These are phyloP conservation scores for Epicauta chinensis DNA, from an alignment of 1,140 invertebrate species.

Conservation along the genomic window DNA sequence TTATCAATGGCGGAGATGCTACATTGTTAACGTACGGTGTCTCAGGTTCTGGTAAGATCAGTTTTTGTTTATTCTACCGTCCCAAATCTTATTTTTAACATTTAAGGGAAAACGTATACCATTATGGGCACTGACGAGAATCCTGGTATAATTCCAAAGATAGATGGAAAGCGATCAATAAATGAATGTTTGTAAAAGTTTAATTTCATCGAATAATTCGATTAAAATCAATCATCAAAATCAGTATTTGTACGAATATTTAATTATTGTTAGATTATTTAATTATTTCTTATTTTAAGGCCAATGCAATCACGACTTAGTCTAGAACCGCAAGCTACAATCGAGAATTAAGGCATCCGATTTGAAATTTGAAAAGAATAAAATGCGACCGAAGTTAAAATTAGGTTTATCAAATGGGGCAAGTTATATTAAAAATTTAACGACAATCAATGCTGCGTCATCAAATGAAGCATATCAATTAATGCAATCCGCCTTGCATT, in stretches of 20 bases:
- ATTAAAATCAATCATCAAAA: neutral
- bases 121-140: conserved; percentile 65
- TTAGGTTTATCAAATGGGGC: conserved; percentile 59
- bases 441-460: conserved; percentile 64
- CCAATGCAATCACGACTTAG: conserved; percentile 47
- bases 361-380: conserved; percentile 41
- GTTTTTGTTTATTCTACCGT: too few species aligned
- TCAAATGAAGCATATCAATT: conserved; percentile 75
- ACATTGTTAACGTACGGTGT: conserved; percentile 83
- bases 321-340: conserved; percentile 37
- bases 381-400: conserved; percentile 47
- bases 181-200: conserved; percentile 40
- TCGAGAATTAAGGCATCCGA: conserved; percentile 32
- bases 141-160: conserved; percentile 74
- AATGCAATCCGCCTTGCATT: conserved; percentile 70
- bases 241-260: neutral
- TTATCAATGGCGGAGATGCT: conserved; percentile 65
- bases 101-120: conserved; percentile 80
- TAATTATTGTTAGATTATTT: neutral
- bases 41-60: conserved; percentile 45
- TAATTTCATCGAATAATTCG: conserved; percentile 20
- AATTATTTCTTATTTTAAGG: conserved; percentile 36
- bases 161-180: conserved; percentile 43
- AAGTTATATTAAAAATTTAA: conserved; percentile 72
- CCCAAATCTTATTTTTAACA: neutral